Percentiles rank a stretch among this genome's conserved stretches.
Evolutionary conservation across 1,140 invertebrate species (phyloP).

Genomic region (Caerostris extrusa): DNA sequence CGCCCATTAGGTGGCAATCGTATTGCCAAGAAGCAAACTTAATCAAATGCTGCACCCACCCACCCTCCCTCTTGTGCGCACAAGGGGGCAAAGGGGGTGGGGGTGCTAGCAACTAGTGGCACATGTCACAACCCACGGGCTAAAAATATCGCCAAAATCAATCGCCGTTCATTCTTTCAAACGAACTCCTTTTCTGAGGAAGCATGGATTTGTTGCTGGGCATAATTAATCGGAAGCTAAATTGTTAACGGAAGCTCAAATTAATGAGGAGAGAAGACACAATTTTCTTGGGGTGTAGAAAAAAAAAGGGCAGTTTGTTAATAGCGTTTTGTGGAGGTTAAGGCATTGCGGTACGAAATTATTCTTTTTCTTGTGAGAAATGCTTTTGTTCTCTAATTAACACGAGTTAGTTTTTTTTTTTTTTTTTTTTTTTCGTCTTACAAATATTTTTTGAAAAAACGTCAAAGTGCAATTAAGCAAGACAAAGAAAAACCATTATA

Average conservation of each 20-base stretch:
- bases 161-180: neutral
- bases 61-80: neutral
- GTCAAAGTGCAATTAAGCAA: no score
- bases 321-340: conserved; percentile 30
- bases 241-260: conserved; percentile 53
- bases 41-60: conserved; percentile 34
- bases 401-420: neutral
- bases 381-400: conserved; percentile 38
- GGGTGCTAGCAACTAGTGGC: neutral
- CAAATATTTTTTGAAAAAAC: no score
- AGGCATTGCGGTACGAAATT: no score
- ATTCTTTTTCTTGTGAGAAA: neutral
- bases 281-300: neutral
- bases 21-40: neutral
- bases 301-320: conserved; percentile 8
- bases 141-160: conserved; percentile 59
- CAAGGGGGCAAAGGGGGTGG: neutral
- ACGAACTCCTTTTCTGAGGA: neutral
- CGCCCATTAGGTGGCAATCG: neutral
- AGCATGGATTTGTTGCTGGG: neutral
- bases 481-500: no score
- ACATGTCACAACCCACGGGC: neutral
- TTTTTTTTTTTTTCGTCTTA: no score
- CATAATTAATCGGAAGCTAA: conserved; percentile 56
- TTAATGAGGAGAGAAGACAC: conserved; percentile 31